Evolutionary conservation across 2,888 invertebrate genomes (phyloP).

Genomic region (Pheosia gnoma): DNA sequence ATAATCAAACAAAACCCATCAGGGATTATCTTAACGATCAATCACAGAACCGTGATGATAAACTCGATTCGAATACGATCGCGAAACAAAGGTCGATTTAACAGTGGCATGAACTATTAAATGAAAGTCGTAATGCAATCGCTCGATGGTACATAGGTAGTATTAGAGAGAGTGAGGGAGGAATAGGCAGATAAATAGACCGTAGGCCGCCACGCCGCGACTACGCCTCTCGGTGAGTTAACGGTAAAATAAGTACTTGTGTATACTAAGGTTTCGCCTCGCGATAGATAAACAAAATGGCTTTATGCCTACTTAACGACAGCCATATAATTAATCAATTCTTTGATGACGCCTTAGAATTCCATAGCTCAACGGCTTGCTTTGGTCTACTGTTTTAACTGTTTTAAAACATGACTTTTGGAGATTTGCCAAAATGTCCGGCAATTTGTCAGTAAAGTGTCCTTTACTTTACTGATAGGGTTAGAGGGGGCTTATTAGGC

Average conservation of each 20-base stretch:
- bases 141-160: not conserved
- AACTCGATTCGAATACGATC: not conserved
- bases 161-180: not conserved
- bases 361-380: too few relatives aligned
- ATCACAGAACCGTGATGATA: not conserved
- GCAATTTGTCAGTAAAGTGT: too few relatives aligned
- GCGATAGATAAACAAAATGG: too few relatives aligned
- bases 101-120: slow-evolving; percentile 23
- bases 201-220: not conserved
- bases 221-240: not conserved
- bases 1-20: not conserved
- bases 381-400: too few relatives aligned
- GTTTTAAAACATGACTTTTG: too few relatives aligned
- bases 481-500: too few relatives aligned
- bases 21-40: not conserved
- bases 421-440: too few relatives aligned
- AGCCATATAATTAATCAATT: too few relatives aligned
- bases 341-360: too few relatives aligned
- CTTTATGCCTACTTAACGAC: too few relatives aligned
- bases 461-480: too few relatives aligned
- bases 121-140: slow-evolving; percentile 10
- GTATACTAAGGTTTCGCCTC: too few relatives aligned
- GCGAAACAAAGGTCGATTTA: slow-evolving; percentile 33
- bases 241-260: slow-evolving; percentile 1
- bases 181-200: not conserved